These are phyloP conservation scores for Solenodon paradoxus DNA, from an alignment of 2,113 vertebrate genomes.

Conservation along the genomic window DNA sequence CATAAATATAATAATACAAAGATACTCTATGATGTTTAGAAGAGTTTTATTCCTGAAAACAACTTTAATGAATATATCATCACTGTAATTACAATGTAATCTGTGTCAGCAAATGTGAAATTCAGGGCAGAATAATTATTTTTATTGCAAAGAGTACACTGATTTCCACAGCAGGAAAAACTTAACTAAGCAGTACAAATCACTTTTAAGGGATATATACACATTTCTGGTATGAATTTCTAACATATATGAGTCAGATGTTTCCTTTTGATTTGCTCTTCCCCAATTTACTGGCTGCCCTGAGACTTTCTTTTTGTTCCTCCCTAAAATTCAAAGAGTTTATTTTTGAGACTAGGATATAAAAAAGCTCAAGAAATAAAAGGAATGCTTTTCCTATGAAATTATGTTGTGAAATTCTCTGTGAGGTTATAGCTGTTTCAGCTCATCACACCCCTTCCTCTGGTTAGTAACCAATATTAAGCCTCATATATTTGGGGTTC, in stretches of 20 bases:
- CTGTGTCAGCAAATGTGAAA: slow-evolving; percentile 15
- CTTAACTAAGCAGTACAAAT: background rate
- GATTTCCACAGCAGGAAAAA: background rate
- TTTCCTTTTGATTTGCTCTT: slow-evolving; percentile 12
- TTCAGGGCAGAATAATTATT: background rate
- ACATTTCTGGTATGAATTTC: slow-evolving; percentile 23
- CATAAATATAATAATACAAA: background rate
- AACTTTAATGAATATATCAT: background rate
- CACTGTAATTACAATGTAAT: background rate
- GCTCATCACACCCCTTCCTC: background rate
- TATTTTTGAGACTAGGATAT: background rate
- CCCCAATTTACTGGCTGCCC: slow-evolving; percentile 39
- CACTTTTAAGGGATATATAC: background rate
- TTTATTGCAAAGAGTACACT: slow-evolving; percentile 10
- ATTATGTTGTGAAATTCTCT: background rate
- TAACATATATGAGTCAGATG: background rate
- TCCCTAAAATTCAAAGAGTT: slow-evolving; percentile 1
- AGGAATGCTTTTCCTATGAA: background rate
- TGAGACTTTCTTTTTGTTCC: slow-evolving; percentile 25
- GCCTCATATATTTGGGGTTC: background rate
- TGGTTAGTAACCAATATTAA: background rate
- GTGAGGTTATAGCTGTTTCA: background rate
- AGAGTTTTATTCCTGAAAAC: slow-evolving; percentile 24
- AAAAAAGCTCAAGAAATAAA: background rate
- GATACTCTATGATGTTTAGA: background rate